phyloP scores from a whole-genome alignment of 2,888 invertebrate species.

The Drosophila parthenogenetica region DNA sequence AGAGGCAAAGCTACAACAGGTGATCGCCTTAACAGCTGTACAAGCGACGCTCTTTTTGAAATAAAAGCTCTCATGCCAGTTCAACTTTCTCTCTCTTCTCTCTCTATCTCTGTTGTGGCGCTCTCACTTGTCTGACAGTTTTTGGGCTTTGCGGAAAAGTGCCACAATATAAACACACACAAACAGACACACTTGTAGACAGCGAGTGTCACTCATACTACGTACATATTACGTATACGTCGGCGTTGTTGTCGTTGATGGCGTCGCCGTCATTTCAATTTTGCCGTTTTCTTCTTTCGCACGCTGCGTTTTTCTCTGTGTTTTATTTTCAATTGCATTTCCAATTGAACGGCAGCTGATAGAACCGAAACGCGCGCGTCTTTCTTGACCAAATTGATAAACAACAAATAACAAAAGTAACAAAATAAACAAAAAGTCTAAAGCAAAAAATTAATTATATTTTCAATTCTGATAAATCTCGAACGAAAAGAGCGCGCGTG shows the following conservation, averaged over 20 bases:
- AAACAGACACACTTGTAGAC: conserved; percentile 24
- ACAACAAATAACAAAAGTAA: conserved; percentile 10
- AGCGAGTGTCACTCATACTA: conserved; percentile 15
- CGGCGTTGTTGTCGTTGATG: conserved; percentile 31
- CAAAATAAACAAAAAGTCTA: conserved; percentile 10
- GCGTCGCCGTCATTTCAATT: conserved; percentile 57
- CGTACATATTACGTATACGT: conserved; percentile 66
- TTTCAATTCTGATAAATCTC: conserved; percentile 13
- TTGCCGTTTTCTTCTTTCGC: conserved; percentile 66
- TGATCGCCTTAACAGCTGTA: conserved; percentile 56
- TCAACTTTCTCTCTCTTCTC: conserved; percentile 32
- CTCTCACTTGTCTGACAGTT: conserved; percentile 54
- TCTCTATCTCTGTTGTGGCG: conserved; percentile 5
- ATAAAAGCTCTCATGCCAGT: conserved; percentile 37
- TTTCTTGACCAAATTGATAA: conserved; percentile 43
- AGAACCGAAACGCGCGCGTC: conserved; percentile 53
- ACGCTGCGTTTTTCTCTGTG: conserved; percentile 53
- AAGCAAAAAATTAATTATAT: conserved; percentile 15
- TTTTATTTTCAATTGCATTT: conserved; percentile 76
- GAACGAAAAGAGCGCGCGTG: conserved; percentile 16
- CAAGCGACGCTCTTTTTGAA: conserved; percentile 20
- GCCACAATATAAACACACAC: conserved; percentile 31
- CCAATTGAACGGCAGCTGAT: conserved; percentile 62
- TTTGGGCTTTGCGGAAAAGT: conserved; percentile 76
- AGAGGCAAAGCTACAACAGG: conserved; percentile 49